Percentiles rank a stretch among this genome's conserved stretches.
Evolutionary conservation across 2,888 invertebrate species (phyloP).

Genomic region (Nasonovia ribisnigri): DNA sequence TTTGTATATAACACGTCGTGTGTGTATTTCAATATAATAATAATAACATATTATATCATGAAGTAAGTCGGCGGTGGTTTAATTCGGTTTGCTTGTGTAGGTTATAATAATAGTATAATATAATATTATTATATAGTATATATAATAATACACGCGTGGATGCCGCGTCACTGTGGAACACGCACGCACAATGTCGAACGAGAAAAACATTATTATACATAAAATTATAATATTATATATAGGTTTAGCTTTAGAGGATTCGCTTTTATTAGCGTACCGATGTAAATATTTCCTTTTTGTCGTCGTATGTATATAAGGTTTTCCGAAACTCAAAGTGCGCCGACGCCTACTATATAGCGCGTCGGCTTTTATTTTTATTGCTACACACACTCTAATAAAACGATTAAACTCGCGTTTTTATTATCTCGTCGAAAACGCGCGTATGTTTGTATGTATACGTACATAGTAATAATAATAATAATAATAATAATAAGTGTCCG

Average conservation of each 20-base stretch:
- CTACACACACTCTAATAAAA: constrained; percentile 50
- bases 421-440: constrained; percentile 46
- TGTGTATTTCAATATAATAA: background rate
- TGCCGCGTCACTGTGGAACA: background rate
- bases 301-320: background rate
- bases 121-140: background rate
- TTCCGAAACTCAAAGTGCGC: constrained; percentile 53
- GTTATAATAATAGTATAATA: background rate
- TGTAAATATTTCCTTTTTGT: constrained; percentile 62
- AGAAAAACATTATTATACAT: constrained; percentile 1
- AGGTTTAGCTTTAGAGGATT: background rate
- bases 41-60: background rate
- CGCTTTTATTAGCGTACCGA: constrained; percentile 63
- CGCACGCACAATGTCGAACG: constrained; percentile 12
- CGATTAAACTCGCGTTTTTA: constrained; percentile 63
- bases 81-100: constrained; percentile 4
- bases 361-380: constrained; percentile 63
- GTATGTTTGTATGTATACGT: background rate
- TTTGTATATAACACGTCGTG: background rate
- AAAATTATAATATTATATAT: constrained; percentile 11
- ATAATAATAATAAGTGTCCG: constrained; percentile 17
- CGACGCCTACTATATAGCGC: constrained; percentile 30
- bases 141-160: no score
- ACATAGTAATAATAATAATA: constrained; percentile 23
- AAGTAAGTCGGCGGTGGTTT: background rate